Evolutionary conservation across 2,113 vertebrate species (phyloP).

Genomic region (Carettochelys insculpta): DNA sequence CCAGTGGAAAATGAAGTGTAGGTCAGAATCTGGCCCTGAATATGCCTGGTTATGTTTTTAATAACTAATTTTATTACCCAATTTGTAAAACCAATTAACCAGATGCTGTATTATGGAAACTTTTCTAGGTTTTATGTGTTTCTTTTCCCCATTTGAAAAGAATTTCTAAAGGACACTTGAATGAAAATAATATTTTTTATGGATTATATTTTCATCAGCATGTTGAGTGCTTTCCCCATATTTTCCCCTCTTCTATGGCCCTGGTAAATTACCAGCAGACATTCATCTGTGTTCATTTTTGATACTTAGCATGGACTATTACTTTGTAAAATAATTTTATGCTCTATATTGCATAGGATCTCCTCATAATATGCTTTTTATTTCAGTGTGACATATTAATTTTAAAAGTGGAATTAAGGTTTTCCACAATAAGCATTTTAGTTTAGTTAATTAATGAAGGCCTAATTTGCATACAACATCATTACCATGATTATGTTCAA

Average conservation of each 20-base stretch:
- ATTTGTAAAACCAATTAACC: too few species aligned
- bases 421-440: constrained; percentile 25
- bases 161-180: not conserved
- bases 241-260: not conserved
- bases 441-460: not conserved
- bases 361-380: not conserved
- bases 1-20: not conserved
- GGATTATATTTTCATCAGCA: not conserved
- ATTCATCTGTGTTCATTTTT: not conserved
- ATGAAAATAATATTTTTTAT: not conserved
- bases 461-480: not conserved
- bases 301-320: not conserved
- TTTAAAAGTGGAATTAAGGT: not conserved
- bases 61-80: not conserved
- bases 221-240: not conserved
- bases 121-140: not conserved
- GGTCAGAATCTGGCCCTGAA: not conserved
- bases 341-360: not conserved
- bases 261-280: not conserved
- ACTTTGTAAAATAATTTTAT: not conserved
- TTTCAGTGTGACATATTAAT: not conserved
- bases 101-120: not conserved
- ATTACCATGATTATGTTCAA: constrained; percentile 2
- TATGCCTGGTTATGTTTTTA: not conserved
- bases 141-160: not conserved